Evolutionary conservation across 1,140 invertebrate genomes (phyloP).

Genomic region (Drosophila pandora): DNA sequence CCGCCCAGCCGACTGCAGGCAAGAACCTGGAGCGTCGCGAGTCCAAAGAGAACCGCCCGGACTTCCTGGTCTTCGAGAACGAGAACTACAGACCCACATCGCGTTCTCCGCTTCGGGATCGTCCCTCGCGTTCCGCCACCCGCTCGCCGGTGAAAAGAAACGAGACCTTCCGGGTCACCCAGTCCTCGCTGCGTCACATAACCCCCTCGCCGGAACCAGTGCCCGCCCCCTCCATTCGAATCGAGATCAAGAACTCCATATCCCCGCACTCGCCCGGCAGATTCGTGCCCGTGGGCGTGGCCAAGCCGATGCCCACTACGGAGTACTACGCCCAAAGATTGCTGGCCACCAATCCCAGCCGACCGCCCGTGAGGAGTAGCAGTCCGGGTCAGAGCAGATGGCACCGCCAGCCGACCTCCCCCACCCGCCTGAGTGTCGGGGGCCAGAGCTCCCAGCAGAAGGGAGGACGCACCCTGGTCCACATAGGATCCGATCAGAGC

Average conservation of each 20-base stretch:
- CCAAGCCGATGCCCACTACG: slow-evolving; percentile 77
- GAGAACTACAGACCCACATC: slow-evolving; percentile 78
- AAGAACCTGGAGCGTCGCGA: slow-evolving; percentile 8
- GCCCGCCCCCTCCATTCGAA: slow-evolving; percentile 64
- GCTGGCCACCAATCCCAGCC: slow-evolving; percentile 31
- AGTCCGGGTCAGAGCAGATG: slow-evolving; percentile 25
- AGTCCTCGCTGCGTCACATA: slow-evolving; percentile 45
- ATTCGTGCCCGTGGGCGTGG: slow-evolving; percentile 78
- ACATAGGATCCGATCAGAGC: slow-evolving; percentile 61
- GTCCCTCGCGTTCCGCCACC: slow-evolving; percentile 61
- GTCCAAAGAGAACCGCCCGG: slow-evolving; percentile 75
- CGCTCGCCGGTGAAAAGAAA: slow-evolving; percentile 81
- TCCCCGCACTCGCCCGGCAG: slow-evolving; percentile 71
- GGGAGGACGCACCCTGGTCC: slow-evolving; percentile 69
- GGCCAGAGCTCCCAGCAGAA: slow-evolving; percentile 16
- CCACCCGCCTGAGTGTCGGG: slow-evolving; percentile 22
- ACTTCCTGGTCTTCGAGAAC: slow-evolving; percentile 78
- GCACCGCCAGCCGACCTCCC: slow-evolving; percentile 44
- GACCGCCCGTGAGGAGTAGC: background rate
- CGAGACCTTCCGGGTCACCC: slow-evolving; percentile 72
- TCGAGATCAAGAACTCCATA: slow-evolving; percentile 82
- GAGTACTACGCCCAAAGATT: slow-evolving; percentile 66
- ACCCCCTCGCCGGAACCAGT: slow-evolving; percentile 45
- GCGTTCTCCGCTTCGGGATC: slow-evolving; percentile 72
- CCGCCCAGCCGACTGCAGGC: slow-evolving; percentile 24